Conservation (phyloP, 2,888 invertebrate genomes). For the Coelinius sp. region DNA sequence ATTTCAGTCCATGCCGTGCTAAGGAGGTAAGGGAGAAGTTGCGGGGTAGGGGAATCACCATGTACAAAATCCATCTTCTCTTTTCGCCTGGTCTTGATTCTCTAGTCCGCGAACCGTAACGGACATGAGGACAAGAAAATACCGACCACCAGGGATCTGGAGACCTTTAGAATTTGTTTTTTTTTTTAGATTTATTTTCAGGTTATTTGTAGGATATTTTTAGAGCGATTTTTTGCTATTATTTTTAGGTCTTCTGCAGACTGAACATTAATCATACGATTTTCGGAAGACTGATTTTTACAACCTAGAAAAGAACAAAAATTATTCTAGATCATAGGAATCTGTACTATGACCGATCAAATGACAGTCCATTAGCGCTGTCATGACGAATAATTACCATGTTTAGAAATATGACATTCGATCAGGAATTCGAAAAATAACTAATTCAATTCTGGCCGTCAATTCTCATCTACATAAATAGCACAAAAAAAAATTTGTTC, state of each 20-base stretch:
- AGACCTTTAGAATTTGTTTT: conserved; percentile 28
- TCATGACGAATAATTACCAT: no score
- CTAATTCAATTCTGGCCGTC: no score
- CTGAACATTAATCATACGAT: not conserved
- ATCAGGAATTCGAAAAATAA: no score
- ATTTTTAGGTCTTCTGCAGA: not conserved
- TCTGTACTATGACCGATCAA: no score
- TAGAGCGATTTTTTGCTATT: not conserved
- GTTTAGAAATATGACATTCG: no score
- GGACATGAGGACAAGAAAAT: conserved; percentile 19
- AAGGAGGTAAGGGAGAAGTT: not conserved
- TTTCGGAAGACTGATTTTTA: not conserved
- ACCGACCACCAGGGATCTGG: conserved; percentile 21
- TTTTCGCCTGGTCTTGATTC: conserved; percentile 28
- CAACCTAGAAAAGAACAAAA: no score
- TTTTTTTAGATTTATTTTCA: conserved; percentile 15
- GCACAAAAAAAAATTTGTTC: no score
- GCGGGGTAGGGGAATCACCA: conserved; percentile 23
- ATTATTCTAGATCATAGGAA: no score
- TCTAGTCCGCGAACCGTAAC: conserved; percentile 31
- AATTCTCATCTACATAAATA: no score
- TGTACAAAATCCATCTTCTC: conserved; percentile 30
- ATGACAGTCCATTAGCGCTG: no score
- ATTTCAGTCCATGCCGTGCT: conserved; percentile 32
- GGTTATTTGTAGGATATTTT: not conserved